A percentile compares a stretch with the other conserved stretches of the same genome.
Evolutionary conservation across 2,797 vertebrate species (phyloP).

Genomic region (Lycodopsis pacificus): DNA sequence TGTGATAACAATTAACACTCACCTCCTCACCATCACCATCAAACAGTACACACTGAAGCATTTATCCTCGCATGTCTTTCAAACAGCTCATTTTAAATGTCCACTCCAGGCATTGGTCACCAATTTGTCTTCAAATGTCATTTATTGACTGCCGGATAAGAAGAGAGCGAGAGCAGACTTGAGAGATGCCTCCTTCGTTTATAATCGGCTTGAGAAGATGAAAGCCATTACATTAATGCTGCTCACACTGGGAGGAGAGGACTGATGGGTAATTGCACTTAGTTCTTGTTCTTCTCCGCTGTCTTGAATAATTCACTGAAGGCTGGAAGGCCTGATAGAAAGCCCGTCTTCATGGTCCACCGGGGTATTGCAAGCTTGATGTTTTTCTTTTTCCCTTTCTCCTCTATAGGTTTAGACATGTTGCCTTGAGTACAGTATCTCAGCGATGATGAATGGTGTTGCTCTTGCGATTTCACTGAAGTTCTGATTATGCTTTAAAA

Average conservation of each 20-base stretch:
- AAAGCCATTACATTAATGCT: slow-evolving; percentile 84
- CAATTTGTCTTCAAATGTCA: slow-evolving; percentile 53
- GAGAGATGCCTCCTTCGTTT: slow-evolving; percentile 64
- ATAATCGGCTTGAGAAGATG: slow-evolving; percentile 78
- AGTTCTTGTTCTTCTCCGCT: slow-evolving; percentile 76
- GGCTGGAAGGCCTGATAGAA: slow-evolving; percentile 74
- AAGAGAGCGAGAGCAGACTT: slow-evolving; percentile 42
- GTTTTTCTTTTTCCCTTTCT: slow-evolving; percentile 52
- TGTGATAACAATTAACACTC: slow-evolving; percentile 64
- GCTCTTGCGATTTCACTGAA: slow-evolving; percentile 35
- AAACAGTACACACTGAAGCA: slow-evolving; percentile 60
- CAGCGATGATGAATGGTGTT: slow-evolving; percentile 49
- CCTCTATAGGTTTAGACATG: slow-evolving; percentile 61
- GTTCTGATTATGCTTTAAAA: slow-evolving; percentile 53
- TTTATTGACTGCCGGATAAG: slow-evolving; percentile 57
- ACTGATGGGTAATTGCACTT: slow-evolving; percentile 82
- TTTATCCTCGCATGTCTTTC: slow-evolving; percentile 46
- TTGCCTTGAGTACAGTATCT: slow-evolving; percentile 50
- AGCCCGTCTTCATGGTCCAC: slow-evolving; percentile 64
- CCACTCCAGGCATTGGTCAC: slow-evolving; percentile 29
- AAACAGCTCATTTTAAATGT: slow-evolving; percentile 50
- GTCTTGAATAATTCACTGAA: slow-evolving; percentile 85
- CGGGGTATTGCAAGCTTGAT: slow-evolving; percentile 71
- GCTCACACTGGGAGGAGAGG: slow-evolving; percentile 77
- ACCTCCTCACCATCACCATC: slow-evolving; percentile 50